phyloP scores from a whole-genome alignment of 1,140 invertebrate genomes.

The Aphelinus certus region DNA sequence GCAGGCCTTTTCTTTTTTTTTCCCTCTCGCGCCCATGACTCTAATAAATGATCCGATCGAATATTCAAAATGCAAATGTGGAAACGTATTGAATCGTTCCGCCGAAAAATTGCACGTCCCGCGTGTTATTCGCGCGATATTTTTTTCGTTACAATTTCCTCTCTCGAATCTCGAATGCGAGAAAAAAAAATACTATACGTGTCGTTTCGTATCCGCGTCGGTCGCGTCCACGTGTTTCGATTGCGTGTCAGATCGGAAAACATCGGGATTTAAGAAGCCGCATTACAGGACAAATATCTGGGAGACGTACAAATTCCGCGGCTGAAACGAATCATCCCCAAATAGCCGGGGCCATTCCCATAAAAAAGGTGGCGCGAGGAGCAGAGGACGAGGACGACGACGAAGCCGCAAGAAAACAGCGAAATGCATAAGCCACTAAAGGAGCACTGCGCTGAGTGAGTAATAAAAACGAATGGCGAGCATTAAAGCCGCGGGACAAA shows the following conservation, averaged over 20 bases:
- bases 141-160: too few relatives aligned
- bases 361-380: background rate
- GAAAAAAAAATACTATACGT: too few relatives aligned
- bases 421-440: slow-evolving; percentile 24
- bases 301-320: too few relatives aligned
- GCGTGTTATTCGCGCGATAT: too few relatives aligned
- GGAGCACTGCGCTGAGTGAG: background rate
- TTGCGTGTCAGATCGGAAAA: too few relatives aligned
- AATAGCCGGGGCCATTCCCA: slow-evolving; percentile 4
- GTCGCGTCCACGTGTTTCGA: too few relatives aligned
- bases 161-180: too few relatives aligned
- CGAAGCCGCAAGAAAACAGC: background rate
- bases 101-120: too few relatives aligned
- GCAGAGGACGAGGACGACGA: background rate
- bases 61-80: background rate
- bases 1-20: background rate
- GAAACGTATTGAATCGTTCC: too few relatives aligned
- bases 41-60: slow-evolving; percentile 11
- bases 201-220: too few relatives aligned
- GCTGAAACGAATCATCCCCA: background rate
- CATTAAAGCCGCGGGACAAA: slow-evolving; percentile 9
- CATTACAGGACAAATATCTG: too few relatives aligned
- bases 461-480: slow-evolving; percentile 26
- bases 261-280: too few relatives aligned
- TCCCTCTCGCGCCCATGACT: background rate